Base-by-base conservation (phyloP, 2,888 invertebrate species). In the Nezara viridula region DNA sequence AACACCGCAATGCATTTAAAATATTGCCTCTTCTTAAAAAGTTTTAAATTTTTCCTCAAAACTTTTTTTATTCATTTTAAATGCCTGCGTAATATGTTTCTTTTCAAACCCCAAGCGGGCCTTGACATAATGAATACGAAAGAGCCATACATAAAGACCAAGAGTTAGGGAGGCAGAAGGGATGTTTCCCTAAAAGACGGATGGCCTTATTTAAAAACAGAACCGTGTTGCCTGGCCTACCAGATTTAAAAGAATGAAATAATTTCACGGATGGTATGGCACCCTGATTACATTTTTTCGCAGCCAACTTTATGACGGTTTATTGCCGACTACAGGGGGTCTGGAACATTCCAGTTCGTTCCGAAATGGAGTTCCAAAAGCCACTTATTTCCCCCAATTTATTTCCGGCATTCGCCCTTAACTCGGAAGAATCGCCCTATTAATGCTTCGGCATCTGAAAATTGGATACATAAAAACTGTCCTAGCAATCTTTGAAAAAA, bases 221-320 rank as follows among this genome's bases (percentile, higher is more conserved):
- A 81, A 9, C 81, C 44, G 81, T 47, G 81, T 73, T 73, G 66
- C 66, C 32, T 5, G 40, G 44, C n/a, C 81, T 44, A 14, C 81
- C 44, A 81, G 32, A 44, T 81, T 44, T 44, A 81, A 44, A 81
- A 81, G 86, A 86, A 86, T 86, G 86, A 86, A 55, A 86, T 52
- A 60, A 86, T 86, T 86, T 86, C 86, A 86, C 86, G 86, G 52
- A n/a, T 86, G 52, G 55, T 55, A 40, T 37, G 40, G 52, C 55
- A 27, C 55, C 24, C 60, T 55, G 86, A 86, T 86, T 86, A 86
- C 86, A 86, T 60, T 55, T 55, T 55, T 55, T 52, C 19, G 50
- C 55, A 55, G 81, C 10, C 44, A 81, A 24, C 44, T 81, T 81
- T 81, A 81, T 81, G 81, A 44, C 81, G 66, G 66, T 81, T 81